These are phyloP conservation scores for Mythimna vitellina DNA, from an alignment of 2,888 invertebrate species.

Conservation along the genomic window DNA sequence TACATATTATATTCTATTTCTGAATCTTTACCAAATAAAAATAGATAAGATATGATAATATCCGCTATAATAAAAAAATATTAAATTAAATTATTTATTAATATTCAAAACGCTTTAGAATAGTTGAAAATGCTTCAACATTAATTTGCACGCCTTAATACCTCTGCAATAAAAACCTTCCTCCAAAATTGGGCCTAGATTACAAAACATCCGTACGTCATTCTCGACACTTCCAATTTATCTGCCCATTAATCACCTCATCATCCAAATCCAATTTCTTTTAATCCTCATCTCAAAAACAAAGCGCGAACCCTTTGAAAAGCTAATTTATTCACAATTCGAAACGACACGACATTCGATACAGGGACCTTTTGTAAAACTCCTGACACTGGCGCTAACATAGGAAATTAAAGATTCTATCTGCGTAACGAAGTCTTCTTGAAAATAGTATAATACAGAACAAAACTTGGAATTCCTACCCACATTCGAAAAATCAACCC, in stretches of 20 bases:
- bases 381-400: constrained; percentile 75
- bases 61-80: no score
- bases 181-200: not conserved
- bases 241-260: constrained; percentile 42
- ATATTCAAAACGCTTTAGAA: not conserved
- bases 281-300: constrained; percentile 48
- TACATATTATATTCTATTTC: no score
- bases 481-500: constrained; percentile 55
- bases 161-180: not conserved
- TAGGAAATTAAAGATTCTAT: constrained; percentile 89
- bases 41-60: no score
- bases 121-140: not conserved
- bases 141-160: not conserved
- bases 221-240: constrained; percentile 9
- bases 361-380: constrained; percentile 72
- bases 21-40: no score
- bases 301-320: constrained; percentile 65
- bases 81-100: no score
- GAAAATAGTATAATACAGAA: constrained; percentile 75
- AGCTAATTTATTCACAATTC: constrained; percentile 73
- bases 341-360: constrained; percentile 67
- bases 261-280: constrained; percentile 47
- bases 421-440: constrained; percentile 81
- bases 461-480: constrained; percentile 68
- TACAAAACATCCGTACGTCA: not conserved